These are phyloP conservation scores for Channa argus DNA, from an alignment of 2,113 vertebrate genomes.

Conservation along the genomic window DNA sequence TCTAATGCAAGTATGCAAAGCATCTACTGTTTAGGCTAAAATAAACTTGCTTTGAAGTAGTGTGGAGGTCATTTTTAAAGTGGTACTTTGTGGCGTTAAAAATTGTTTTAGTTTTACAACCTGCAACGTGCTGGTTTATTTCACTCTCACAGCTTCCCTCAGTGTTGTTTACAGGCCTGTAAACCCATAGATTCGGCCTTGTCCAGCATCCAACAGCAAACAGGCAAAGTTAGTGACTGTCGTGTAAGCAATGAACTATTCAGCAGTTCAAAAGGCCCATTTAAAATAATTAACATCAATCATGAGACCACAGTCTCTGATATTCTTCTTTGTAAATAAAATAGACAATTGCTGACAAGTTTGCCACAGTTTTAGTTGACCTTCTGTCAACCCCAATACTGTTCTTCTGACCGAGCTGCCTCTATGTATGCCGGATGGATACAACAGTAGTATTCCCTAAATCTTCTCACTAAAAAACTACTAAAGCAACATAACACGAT, in stretches of 20 bases:
- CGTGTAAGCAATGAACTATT: background rate
- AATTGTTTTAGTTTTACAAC: background rate
- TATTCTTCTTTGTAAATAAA: too few species aligned
- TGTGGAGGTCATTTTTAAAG: background rate
- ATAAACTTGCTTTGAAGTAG: background rate
- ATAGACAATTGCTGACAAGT: too few species aligned
- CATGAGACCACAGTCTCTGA: too few species aligned
- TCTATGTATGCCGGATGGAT: background rate
- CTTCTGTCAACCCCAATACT: slow-evolving; percentile 13
- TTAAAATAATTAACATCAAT: too few species aligned
- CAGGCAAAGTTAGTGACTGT: background rate
- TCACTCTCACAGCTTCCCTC: background rate
- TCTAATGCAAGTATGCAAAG: background rate
- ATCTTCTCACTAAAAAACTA: background rate
- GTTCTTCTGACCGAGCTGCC: slow-evolving; percentile 6
- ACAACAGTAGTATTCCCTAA: slow-evolving; percentile 2
- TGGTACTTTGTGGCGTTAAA: background rate
- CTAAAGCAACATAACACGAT: background rate
- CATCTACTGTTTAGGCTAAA: background rate
- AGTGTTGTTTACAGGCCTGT: background rate
- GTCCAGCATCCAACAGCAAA: background rate
- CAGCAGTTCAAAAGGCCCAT: background rate
- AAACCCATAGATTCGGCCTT: too few species aligned
- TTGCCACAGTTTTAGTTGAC: background rate
- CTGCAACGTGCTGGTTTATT: background rate